These are phyloP conservation scores for Cyclargus thomasi DNA, from an alignment of 1,140 invertebrate species.

Conservation along the genomic window DNA sequence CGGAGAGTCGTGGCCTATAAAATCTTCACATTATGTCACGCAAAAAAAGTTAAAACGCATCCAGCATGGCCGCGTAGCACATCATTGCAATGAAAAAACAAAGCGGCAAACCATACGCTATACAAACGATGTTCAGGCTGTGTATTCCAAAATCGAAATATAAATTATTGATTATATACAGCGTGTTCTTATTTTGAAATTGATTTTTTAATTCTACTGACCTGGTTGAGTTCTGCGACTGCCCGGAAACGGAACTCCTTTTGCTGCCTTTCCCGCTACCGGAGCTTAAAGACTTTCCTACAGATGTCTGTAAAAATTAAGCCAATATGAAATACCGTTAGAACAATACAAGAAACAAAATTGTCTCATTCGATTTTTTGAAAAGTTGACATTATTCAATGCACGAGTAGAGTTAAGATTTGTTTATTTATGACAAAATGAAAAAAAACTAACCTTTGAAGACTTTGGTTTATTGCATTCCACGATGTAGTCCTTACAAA, in stretches of 20 bases:
- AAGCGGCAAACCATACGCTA: conserved; percentile 47
- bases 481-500: conserved; percentile 89
- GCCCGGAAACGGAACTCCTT: conserved; percentile 62
- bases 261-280: conserved; percentile 65
- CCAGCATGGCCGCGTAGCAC: conserved; percentile 30
- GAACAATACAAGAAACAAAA: no score
- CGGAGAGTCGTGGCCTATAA: conserved; percentile 18
- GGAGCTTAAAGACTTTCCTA: conserved; percentile 65
- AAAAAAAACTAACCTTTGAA: conserved; percentile 76
- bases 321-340: background rate
- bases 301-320: conserved; percentile 51
- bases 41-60: conserved; percentile 41
- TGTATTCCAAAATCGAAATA: conserved; percentile 19
- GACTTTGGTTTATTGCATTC: conserved; percentile 85
- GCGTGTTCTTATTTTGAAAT: conserved; percentile 8
- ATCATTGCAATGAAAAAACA: conserved; percentile 58
- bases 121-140: conserved; percentile 18
- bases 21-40: conserved; percentile 29
- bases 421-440: no score
- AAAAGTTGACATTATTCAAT: no score
- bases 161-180: conserved; percentile 24
- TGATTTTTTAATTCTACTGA: conserved; percentile 35
- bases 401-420: no score
- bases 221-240: conserved; percentile 65
- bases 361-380: no score